A percentile compares a stretch with the other conserved stretches of the same genome.
Conservation (phyloP, 2,113 vertebrate species). For the Orcinus orca region DNA sequence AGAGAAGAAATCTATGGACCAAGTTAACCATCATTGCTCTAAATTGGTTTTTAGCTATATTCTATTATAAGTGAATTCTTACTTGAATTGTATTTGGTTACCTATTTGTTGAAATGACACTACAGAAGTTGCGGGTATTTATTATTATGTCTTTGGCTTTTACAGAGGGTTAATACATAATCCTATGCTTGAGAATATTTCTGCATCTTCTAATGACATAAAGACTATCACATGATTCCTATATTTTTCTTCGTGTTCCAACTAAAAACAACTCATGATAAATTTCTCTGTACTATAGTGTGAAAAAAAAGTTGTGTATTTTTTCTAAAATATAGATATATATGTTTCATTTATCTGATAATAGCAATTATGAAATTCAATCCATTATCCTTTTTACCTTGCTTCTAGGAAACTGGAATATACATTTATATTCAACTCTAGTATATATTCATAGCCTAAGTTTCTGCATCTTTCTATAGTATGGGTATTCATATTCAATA, state of each 20-base stretch:
- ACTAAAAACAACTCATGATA: neutral
- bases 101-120: neutral
- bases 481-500: neutral
- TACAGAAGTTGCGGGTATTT: neutral
- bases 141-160: neutral
- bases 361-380: neutral
- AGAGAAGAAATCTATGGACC: conserved; percentile 18
- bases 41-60: neutral
- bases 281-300: neutral
- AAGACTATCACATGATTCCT: neutral
- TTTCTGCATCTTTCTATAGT: neutral
- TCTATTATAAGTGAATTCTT: conserved; percentile 14
- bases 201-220: neutral
- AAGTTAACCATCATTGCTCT: neutral
- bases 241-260: neutral
- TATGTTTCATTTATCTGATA: neutral
- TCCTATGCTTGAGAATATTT: neutral
- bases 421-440: neutral
- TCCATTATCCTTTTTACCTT: neutral
- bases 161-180: neutral
- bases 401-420: neutral
- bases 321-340: neutral
- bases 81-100: neutral
- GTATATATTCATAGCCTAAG: neutral
- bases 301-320: neutral